Conservation (phyloP, 1,140 invertebrate species). For the Calephelis nemesis region DNA sequence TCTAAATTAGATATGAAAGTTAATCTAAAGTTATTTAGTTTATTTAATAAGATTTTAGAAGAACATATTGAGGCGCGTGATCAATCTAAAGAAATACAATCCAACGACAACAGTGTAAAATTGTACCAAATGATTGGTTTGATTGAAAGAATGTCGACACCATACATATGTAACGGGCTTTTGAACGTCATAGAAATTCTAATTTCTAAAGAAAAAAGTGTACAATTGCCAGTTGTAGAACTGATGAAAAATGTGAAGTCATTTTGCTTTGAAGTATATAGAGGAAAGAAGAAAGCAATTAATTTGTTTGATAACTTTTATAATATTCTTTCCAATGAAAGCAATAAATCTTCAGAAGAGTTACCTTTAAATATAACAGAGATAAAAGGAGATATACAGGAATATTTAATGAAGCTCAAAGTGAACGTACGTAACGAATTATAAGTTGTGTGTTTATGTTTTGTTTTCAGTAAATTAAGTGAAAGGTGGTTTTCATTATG, state of each 20-base stretch:
- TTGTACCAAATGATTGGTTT: slow-evolving; percentile 57
- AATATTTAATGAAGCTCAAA: slow-evolving; percentile 37
- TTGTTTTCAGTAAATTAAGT: slow-evolving; percentile 20
- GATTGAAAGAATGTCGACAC: slow-evolving; percentile 51
- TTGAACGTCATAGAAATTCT: slow-evolving; percentile 49
- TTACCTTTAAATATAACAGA: slow-evolving; percentile 39
- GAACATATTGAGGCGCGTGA: slow-evolving; percentile 51
- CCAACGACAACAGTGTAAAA: slow-evolving; percentile 36
- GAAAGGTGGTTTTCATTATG: slow-evolving; percentile 6
- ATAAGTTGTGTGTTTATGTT: slow-evolving; percentile 4
- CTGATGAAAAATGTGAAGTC: slow-evolving; percentile 48
- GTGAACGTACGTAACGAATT: slow-evolving; percentile 26
- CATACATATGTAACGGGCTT: slow-evolving; percentile 50
- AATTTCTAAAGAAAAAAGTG: slow-evolving; percentile 30
- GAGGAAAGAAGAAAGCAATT: slow-evolving; percentile 35
- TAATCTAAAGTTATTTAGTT: slow-evolving; percentile 42
- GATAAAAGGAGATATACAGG: slow-evolving; percentile 32
- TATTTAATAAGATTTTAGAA: slow-evolving; percentile 58
- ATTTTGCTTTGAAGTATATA: slow-evolving; percentile 48
- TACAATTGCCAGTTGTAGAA: slow-evolving; percentile 41
- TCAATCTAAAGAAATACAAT: slow-evolving; percentile 32
- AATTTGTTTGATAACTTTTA: slow-evolving; percentile 39
- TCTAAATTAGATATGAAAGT: slow-evolving; percentile 44
- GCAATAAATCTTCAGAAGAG: slow-evolving; percentile 1
- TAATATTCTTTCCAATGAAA: slow-evolving; percentile 6